Evolutionary conservation across 2,113 vertebrate species (phyloP).

Genomic region (Coptodon bakossiorum): DNA sequence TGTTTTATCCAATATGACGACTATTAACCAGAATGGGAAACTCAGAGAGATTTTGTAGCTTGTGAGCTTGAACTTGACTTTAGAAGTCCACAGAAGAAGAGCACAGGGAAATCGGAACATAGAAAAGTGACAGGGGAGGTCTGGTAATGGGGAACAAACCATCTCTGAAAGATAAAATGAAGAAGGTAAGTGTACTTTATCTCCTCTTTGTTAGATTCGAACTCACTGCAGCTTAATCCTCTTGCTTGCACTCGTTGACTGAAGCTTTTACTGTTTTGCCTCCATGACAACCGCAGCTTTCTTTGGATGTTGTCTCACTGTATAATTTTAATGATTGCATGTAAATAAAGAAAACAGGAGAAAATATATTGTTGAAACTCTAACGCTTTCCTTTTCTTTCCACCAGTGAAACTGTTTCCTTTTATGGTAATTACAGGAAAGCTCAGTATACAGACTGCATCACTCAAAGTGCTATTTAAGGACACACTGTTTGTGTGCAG

Average conservation of each 20-base stretch:
- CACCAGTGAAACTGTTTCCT: neutral
- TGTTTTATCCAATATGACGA: neutral
- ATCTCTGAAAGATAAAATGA: conserved; percentile 53
- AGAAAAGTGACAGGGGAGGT: neutral
- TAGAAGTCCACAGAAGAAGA: neutral
- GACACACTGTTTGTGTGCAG: neutral
- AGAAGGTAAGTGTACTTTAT: conserved; percentile 60
- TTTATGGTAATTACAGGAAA: neutral
- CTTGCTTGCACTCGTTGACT: neutral
- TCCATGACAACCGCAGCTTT: neutral
- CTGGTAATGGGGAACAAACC: conserved; percentile 69
- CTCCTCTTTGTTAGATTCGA: neutral
- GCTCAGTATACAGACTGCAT: neutral
- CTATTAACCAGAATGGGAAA: neutral
- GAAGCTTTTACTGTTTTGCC: neutral
- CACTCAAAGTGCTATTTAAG: neutral
- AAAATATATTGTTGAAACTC: neutral
- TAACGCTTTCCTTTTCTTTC: neutral
- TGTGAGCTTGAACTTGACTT: neutral
- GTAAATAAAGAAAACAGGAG: neutral
- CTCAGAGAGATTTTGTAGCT: neutral
- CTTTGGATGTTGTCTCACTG: neutral
- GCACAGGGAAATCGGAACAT: neutral
- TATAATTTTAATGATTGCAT: neutral
- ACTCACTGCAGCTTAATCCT: neutral